A percentile compares a stretch with the other conserved stretches of the same genome.
Evolutionary conservation across 2,888 invertebrate species (phyloP).

Genomic region (Caradrina clavipalpis): DNA sequence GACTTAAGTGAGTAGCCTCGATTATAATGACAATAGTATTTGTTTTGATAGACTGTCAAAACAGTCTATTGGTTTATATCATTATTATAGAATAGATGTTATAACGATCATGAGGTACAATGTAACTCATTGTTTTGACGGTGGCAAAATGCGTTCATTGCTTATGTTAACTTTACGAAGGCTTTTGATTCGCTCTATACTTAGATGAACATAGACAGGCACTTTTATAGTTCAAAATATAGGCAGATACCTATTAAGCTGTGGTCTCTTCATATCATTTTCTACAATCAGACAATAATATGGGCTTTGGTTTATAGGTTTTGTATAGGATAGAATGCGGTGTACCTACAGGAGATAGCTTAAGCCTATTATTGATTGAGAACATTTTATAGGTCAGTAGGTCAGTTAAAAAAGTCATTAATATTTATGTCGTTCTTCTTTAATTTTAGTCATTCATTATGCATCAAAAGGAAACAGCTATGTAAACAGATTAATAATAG

Average conservation of each 20-base stretch:
- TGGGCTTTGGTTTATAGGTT: neutral
- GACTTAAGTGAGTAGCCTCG: neutral
- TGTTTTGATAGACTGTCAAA: conserved; percentile 22
- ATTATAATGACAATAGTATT: conserved; percentile 23
- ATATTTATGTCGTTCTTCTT: too few species aligned
- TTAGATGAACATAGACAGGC: neutral
- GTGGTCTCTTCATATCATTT: neutral
- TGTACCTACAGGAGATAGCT: neutral
- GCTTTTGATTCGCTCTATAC: neutral
- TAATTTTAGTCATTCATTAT: too few species aligned
- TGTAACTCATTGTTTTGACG: neutral
- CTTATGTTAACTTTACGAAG: neutral
- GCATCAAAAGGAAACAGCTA: neutral
- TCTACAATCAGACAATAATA: neutral
- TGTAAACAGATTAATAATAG: neutral
- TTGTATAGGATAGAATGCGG: neutral
- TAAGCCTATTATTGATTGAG: neutral
- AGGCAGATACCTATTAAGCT: neutral
- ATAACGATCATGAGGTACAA: neutral
- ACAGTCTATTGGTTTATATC: conserved; percentile 8
- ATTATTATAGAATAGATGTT: conserved; percentile 9
- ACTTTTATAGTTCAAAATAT: neutral
- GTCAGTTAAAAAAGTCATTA: too few species aligned
- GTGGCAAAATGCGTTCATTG: neutral
- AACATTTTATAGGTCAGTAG: too few species aligned